Conservation (phyloP, 2,797 vertebrate species). For the Monodelphis domestica region DNA sequence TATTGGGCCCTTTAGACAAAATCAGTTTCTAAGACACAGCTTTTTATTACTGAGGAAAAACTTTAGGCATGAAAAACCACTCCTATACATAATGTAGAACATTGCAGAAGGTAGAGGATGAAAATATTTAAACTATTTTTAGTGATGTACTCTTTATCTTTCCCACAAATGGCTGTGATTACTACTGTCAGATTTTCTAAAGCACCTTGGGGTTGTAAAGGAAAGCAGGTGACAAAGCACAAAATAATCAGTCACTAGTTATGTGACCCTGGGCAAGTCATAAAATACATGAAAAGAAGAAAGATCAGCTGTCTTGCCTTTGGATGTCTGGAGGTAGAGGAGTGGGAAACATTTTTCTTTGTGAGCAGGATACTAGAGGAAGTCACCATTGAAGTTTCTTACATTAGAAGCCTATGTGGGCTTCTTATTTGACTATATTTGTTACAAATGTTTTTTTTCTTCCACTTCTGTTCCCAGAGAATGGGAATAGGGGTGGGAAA, state of each 20-base stretch:
- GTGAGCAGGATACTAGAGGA: not conserved
- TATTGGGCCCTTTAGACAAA: not conserved
- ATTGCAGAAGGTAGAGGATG: not conserved
- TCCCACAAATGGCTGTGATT: slow-evolving; percentile 1
- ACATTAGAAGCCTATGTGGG: not conserved
- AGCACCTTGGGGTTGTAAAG: slow-evolving; percentile 25
- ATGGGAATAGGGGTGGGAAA: not conserved
- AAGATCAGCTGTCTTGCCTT: not conserved
- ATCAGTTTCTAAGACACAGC: slow-evolving; percentile 6
- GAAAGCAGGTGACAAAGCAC: slow-evolving; percentile 16
- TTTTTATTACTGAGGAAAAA: slow-evolving; percentile 28
- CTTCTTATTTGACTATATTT: not conserved
- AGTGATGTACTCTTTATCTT: not conserved
- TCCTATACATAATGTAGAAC: not conserved
- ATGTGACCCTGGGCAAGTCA: not conserved
- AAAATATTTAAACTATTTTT: slow-evolving; percentile 28
- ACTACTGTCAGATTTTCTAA: slow-evolving; percentile 35
- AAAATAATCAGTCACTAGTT: slow-evolving; percentile 4
- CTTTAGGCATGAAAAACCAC: slow-evolving; percentile 16
- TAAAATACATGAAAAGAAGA: not conserved
- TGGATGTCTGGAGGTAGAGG: not conserved
- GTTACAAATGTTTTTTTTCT: not conserved
- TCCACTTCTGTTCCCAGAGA: not conserved
- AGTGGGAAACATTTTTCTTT: not conserved
- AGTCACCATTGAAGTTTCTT: not conserved